Evolutionary conservation across 2,113 vertebrate genomes (phyloP).

Genomic region (Meleagris gallopavo): DNA sequence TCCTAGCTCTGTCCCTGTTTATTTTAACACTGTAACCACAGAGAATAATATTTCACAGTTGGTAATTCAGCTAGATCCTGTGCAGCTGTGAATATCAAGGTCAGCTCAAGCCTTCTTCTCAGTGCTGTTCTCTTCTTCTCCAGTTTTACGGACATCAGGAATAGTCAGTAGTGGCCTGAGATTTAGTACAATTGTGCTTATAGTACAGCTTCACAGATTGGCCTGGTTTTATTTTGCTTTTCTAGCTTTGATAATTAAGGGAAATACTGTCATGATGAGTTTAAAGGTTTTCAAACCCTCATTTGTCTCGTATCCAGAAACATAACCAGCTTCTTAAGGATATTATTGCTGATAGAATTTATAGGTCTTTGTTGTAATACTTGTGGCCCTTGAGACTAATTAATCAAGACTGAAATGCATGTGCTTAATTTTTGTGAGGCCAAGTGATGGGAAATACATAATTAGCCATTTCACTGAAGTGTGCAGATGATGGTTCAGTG

Average conservation of each 20-base stretch:
- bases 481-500: slow-evolving; percentile 1
- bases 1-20: neutral
- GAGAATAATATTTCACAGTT: neutral
- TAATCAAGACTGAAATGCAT: slow-evolving; percentile 23
- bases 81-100: neutral
- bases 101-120: neutral
- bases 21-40: neutral
- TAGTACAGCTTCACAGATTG: neutral
- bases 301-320: neutral
- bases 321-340: neutral
- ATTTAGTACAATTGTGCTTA: neutral
- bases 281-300: slow-evolving; percentile 9
- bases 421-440: slow-evolving; percentile 32
- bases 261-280: neutral
- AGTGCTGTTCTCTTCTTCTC: neutral
- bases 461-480: slow-evolving; percentile 47
- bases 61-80: neutral
- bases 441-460: slow-evolving; percentile 1
- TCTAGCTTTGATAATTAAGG: neutral
- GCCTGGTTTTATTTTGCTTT: neutral
- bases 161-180: neutral
- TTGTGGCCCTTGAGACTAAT: neutral
- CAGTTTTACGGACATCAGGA: neutral
- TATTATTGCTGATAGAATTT: neutral
- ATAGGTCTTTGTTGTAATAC: neutral